Conservation (phyloP, 2,888 invertebrate genomes). For the Dynastes hyllus region DNA sequence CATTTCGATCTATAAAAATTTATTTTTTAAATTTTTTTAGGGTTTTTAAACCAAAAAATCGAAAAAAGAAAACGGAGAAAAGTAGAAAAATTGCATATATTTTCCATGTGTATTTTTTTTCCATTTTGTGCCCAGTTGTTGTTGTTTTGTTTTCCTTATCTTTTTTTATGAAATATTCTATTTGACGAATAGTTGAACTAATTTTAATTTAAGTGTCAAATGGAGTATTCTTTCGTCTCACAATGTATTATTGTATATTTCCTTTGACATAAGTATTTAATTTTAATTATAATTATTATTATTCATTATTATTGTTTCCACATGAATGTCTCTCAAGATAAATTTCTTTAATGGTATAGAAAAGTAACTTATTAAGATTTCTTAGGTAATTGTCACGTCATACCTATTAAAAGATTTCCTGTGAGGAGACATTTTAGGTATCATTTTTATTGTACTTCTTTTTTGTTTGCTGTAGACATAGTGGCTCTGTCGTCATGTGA, state of each 20-base stretch:
- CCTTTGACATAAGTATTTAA: slow-evolving; percentile 50
- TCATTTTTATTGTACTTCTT: slow-evolving; percentile 46
- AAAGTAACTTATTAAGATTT: slow-evolving; percentile 30
- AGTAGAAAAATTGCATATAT: slow-evolving; percentile 39
- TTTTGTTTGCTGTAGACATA: slow-evolving; percentile 47
- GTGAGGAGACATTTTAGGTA: slow-evolving; percentile 44
- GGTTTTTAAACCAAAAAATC: too few species aligned
- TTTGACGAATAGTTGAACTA: slow-evolving; percentile 45
- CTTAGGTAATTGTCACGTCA: slow-evolving; percentile 33
- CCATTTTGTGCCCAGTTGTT: slow-evolving; percentile 50
- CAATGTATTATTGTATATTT: slow-evolving; percentile 52
- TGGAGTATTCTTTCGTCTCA: slow-evolving; percentile 47
- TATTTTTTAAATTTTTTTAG: too few species aligned
- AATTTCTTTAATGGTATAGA: slow-evolving; percentile 35
- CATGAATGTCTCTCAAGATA: slow-evolving; percentile 42
- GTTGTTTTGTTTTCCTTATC: slow-evolving; percentile 42
- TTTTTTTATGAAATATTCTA: slow-evolving; percentile 45
- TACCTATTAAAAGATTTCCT: slow-evolving; percentile 39
- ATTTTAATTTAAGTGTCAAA: slow-evolving; percentile 50
- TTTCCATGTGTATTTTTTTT: slow-evolving; percentile 40
- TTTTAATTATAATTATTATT: slow-evolving; percentile 53
- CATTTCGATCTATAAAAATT: slow-evolving; percentile 54
- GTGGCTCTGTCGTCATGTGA: slow-evolving; percentile 47
- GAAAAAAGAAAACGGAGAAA: slow-evolving; percentile 17
- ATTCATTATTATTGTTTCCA: slow-evolving; percentile 47